These are phyloP conservation scores for Sipha maydis DNA, from an alignment of 2,888 invertebrate genomes.

Conservation along the genomic window DNA sequence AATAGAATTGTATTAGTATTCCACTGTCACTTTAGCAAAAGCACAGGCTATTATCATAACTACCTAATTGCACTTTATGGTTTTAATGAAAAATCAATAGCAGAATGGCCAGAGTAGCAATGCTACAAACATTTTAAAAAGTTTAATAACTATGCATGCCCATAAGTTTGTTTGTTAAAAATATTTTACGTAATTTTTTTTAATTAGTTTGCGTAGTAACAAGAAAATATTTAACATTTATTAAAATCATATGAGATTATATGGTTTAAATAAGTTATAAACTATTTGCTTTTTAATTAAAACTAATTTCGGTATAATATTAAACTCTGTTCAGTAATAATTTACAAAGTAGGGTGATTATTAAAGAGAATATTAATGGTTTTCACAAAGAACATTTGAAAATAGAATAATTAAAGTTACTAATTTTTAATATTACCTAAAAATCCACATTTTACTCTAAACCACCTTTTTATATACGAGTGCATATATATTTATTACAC, in stretches of 20 bases:
- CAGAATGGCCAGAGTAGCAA: background rate
- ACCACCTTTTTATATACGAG: background rate
- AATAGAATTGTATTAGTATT: slow-evolving; percentile 9
- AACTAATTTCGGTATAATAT: slow-evolving; percentile 23
- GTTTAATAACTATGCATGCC: background rate
- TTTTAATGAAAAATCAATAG: slow-evolving; percentile 45
- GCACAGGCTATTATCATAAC: background rate
- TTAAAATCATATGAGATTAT: slow-evolving; percentile 6
- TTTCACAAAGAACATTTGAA: slow-evolving; percentile 13
- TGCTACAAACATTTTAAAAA: background rate
- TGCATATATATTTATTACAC: background rate
- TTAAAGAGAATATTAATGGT: background rate
- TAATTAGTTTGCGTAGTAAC: background rate
- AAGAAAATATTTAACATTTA: background rate
- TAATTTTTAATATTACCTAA: slow-evolving; percentile 4
- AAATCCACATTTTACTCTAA: background rate
- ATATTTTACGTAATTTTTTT: background rate
- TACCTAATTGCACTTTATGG: slow-evolving; percentile 5
- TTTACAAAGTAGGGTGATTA: slow-evolving; percentile 21
- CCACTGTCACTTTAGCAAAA: slow-evolving; percentile 17
- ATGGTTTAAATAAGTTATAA: slow-evolving; percentile 12
- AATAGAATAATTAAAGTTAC: slow-evolving; percentile 7
- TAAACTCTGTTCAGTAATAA: background rate
- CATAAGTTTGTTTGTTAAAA: background rate
- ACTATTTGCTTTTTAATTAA: slow-evolving; percentile 31